Evolutionary conservation across 2,797 vertebrate species (phyloP).

Genomic region (Lycodopsis pacificus): DNA sequence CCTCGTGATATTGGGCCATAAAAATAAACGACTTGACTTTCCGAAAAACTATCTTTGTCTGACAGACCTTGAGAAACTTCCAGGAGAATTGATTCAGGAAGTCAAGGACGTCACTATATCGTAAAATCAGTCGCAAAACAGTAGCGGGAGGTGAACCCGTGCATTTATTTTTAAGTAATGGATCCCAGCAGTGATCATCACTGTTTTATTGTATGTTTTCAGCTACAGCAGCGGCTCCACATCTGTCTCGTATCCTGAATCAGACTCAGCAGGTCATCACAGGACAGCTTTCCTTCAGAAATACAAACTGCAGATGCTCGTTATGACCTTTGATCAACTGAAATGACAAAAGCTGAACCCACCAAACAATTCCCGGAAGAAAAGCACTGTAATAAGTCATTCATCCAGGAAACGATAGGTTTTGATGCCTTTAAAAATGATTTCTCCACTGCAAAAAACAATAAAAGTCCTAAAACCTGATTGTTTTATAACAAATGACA

Average conservation of each 20-base stretch:
- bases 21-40: conserved; percentile 16
- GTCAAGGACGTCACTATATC: background rate
- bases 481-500: background rate
- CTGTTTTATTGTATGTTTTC: conserved; percentile 1
- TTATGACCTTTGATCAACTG: conserved; percentile 7
- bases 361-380: background rate
- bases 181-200: conserved; percentile 12
- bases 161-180: background rate
- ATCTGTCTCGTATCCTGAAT: conserved; percentile 2
- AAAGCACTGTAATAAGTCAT: background rate
- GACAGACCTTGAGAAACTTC: background rate
- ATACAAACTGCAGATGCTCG: conserved; percentile 16
- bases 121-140: background rate
- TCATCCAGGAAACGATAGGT: background rate
- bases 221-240: conserved; percentile 2
- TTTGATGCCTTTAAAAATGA: background rate
- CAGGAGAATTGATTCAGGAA: conserved; percentile 1
- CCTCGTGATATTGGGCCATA: conserved; percentile 7
- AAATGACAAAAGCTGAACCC: conserved; percentile 11
- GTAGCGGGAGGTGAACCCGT: background rate
- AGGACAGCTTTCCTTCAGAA: conserved; percentile 4
- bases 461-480: background rate
- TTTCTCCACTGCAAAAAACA: background rate
- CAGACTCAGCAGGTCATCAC: conserved; percentile 1
- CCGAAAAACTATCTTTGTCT: conserved; percentile 14